Evolutionary conservation across 2,113 vertebrate species (phyloP).

Genomic region (Oryctolagus cuniculus): DNA sequence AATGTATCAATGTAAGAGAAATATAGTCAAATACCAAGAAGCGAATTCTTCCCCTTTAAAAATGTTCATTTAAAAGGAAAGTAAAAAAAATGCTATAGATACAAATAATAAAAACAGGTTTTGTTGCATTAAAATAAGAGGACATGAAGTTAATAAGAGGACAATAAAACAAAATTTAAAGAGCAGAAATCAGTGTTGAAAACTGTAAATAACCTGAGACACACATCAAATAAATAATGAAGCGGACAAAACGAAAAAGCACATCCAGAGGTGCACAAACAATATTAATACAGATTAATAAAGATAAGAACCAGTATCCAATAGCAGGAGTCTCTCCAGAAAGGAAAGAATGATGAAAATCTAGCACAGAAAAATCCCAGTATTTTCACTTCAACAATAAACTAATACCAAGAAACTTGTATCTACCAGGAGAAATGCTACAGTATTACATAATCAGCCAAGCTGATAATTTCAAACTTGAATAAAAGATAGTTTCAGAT

Average conservation of each 20-base stretch:
- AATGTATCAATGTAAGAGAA: neutral
- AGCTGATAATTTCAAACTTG: neutral
- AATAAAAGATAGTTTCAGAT: neutral
- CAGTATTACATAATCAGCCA: neutral
- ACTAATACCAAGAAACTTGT: neutral
- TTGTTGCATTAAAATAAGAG: neutral
- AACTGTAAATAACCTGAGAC: neutral
- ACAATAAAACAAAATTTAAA: neutral
- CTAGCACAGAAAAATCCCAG: neutral
- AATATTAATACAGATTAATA: neutral
- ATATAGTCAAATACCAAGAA: neutral
- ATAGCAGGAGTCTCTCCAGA: neutral
- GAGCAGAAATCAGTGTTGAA: neutral
- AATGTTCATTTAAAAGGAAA: neutral
- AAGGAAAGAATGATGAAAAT: neutral
- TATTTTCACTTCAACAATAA: neutral
- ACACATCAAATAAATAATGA: neutral
- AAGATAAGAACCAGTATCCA: neutral
- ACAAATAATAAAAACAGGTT: neutral
- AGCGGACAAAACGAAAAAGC: neutral
- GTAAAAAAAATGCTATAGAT: neutral
- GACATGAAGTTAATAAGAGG: neutral
- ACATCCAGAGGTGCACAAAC: neutral
- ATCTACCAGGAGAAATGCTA: neutral
- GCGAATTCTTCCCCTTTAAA: neutral